Percentiles rank a stretch among this genome's conserved stretches.
phyloP scores from a whole-genome alignment of 2,797 vertebrate genomes.

The Manis javanica region DNA sequence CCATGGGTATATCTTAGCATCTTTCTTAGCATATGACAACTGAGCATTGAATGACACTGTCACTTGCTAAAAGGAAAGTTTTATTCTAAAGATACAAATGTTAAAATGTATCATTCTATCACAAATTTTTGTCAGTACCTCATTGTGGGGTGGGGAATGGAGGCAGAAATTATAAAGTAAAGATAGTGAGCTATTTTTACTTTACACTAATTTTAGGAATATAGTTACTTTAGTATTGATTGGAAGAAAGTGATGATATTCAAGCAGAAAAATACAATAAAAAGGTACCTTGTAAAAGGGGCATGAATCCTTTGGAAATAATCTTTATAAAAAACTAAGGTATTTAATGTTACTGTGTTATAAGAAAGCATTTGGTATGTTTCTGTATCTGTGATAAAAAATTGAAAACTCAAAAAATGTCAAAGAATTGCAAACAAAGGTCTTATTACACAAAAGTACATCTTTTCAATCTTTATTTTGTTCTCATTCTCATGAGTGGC shows the following conservation, averaged over 20 bases:
- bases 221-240: neutral
- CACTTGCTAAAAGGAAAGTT: constrained; percentile 41
- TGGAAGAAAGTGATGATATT: neutral
- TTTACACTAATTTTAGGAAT: constrained; percentile 25
- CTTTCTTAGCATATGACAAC: neutral
- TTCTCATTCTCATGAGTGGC: constrained; percentile 1
- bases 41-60: neutral
- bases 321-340: neutral
- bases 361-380: constrained; percentile 37
- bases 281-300: neutral
- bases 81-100: neutral
- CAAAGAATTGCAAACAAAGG: constrained; percentile 3
- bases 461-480: constrained; percentile 36
- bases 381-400: constrained; percentile 3
- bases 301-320: neutral
- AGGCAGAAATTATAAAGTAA: neutral
- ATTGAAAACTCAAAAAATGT: neutral
- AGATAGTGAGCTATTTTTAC: neutral
- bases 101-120: constrained; percentile 40
- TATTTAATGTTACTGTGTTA: neutral
- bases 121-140: neutral
- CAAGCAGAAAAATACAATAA: neutral
- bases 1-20: neutral
- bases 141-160: neutral
- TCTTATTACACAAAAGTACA: neutral